Evolutionary conservation across 1,140 invertebrate species (phyloP), one percentile per base, ranked within the genome.

Genomic region (Trachelipus rathkii): DNA sequence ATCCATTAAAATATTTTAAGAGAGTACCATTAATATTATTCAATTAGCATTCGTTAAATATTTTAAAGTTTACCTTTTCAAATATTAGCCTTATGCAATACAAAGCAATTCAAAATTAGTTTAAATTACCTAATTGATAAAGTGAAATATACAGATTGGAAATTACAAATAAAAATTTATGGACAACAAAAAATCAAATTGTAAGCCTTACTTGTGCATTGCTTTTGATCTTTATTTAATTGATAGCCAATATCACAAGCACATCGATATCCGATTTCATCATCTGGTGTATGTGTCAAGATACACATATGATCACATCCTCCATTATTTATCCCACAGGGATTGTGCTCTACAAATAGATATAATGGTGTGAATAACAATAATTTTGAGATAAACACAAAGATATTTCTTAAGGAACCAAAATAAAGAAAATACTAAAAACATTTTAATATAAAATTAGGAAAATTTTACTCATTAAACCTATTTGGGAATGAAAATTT

Each of bases 291-390:
- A 5, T 90, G 90, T 0, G 95, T 96, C 0, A 98, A 89, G 44
- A 98, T 92, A 83, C 97, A 99, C 91, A 99, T 92, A 81, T 99
- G 96, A 71, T 95, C 90, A 86, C 97, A 99, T 0, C 91, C 92
- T 0, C 94, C 95, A 82, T 96, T 96, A 82, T 92, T 93, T 77
- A 88, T 89, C 0, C 92, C 92, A 82, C 97, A 99, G 0, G 96
- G 96, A 87, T 96, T 98, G 5, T 89, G 88, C 0, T 90, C 90
- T 87, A 79, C 8, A 83, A 83, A 74, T n/a, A 69, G n/a, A 66
- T 33, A 33, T 33, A 33, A 33, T 33, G 6, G 33, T 1, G 33
- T 33, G 33, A 33, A 33, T 3, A 33, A 33, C 33, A 33, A 33
- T 33, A 33, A 33, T 6, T 33, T 33, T 33, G 33, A 33, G 33